These are phyloP conservation scores for Oncorhynchus nerka DNA, from an alignment of 2,113 vertebrate species.

Conservation along the genomic window DNA sequence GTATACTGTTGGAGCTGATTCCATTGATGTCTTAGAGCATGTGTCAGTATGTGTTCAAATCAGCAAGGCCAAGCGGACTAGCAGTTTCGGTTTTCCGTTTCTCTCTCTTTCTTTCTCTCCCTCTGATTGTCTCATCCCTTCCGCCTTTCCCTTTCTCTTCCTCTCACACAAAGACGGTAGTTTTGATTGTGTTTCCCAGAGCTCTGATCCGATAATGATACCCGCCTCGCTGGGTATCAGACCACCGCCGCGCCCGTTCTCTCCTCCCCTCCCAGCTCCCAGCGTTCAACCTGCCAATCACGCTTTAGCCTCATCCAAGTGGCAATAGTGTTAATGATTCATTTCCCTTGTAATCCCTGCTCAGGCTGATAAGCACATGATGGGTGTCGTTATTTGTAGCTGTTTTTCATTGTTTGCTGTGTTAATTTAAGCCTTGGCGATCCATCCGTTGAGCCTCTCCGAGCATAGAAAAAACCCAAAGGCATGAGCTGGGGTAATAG, in stretches of 20 bases:
- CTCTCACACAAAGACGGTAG: conserved; percentile 43
- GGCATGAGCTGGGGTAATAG: conserved; percentile 48
- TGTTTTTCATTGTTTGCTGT: conserved; percentile 72
- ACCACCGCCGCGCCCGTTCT: conserved; percentile 49
- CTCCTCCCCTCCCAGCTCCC: conserved; percentile 34
- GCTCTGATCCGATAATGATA: conserved; percentile 63
- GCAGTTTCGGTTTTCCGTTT: conserved; percentile 25
- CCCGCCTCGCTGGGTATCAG: conserved; percentile 54
- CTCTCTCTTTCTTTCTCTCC: conserved; percentile 22
- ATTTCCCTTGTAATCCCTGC: conserved; percentile 72
- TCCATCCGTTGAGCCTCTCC: conserved; percentile 61
- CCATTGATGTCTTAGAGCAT: conserved; percentile 37
- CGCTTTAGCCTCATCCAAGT: conserved; percentile 68
- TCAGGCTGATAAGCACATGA: conserved; percentile 71
- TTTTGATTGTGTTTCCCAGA: conserved; percentile 47
- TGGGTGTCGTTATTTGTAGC: conserved; percentile 61
- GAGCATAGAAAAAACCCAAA: conserved; percentile 48
- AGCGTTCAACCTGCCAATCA: conserved; percentile 68
- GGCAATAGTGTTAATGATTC: conserved; percentile 73
- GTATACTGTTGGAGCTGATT: conserved; percentile 27
- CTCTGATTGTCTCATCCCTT: conserved; percentile 33
- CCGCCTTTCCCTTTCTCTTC: conserved; percentile 6
- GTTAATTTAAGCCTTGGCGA: conserved; percentile 67
- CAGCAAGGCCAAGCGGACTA: not conserved
- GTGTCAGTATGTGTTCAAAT: conserved; percentile 35